These are phyloP conservation scores for Phanerotoma sp. DNA, from an alignment of 2,888 invertebrate species.

Conservation along the genomic window DNA sequence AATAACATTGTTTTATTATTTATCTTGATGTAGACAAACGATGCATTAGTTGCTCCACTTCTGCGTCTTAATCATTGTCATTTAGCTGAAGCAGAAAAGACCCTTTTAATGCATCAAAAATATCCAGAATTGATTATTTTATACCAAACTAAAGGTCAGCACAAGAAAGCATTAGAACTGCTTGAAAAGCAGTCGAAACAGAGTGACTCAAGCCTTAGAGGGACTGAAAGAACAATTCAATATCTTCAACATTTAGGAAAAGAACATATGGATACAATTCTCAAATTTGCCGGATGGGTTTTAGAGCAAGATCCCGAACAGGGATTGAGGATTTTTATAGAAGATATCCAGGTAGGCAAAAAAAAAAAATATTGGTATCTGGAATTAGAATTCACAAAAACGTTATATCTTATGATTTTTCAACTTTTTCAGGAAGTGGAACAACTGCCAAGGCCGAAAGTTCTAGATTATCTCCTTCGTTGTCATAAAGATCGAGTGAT, in stretches of 20 bases:
- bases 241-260: conserved; percentile 88
- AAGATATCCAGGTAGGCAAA: conserved; percentile 51
- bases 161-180: conserved; percentile 87
- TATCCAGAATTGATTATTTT: conserved; percentile 92
- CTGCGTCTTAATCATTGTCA: conserved; percentile 91
- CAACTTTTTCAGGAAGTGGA: conserved; percentile 72
- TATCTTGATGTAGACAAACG: conserved; percentile 80
- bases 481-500: conserved; percentile 81
- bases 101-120: conserved; percentile 83
- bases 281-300: conserved; percentile 94
- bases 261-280: conserved; percentile 79
- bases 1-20: not conserved
- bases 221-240: conserved; percentile 80
- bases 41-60: conserved; percentile 89
- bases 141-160: conserved; percentile 92
- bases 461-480: conserved; percentile 85
- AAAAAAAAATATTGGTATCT: too few species aligned
- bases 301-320: conserved; percentile 82
- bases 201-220: conserved; percentile 75
- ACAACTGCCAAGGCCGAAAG: conserved; percentile 81
- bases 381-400: too few species aligned
- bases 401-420: conserved; percentile 1
- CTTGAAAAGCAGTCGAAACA: conserved; percentile 75
- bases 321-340: conserved; percentile 72
- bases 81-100: conserved; percentile 89